Percentiles rank a stretch among this genome's conserved stretches.
phyloP scores from a whole-genome alignment of 2,797 vertebrate species.

The Craterocephalus amniculus region DNA sequence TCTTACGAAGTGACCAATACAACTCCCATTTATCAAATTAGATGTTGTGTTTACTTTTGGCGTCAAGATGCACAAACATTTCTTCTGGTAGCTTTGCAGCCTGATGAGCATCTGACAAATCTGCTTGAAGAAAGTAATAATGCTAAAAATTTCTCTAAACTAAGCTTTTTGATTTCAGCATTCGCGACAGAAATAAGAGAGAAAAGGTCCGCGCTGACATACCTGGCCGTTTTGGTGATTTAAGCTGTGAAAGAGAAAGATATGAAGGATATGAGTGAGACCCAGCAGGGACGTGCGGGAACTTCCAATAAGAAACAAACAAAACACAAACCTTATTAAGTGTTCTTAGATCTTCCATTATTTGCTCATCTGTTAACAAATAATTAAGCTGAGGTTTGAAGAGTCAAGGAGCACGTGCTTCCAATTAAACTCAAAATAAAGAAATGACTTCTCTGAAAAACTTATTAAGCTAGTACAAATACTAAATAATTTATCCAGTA shows the following conservation, averaged over 20 bases:
- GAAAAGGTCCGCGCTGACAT: slow-evolving; percentile 49
- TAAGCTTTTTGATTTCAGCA: neutral
- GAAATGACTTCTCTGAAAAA: neutral
- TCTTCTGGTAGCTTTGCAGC: neutral
- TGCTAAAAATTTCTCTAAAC: too few relatives aligned
- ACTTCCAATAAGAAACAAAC: neutral
- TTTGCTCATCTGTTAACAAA: slow-evolving; percentile 96
- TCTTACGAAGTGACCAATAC: neutral
- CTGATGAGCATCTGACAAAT: too few relatives aligned
- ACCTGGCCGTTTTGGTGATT: slow-evolving; percentile 98
- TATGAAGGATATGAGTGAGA: slow-evolving; percentile 29
- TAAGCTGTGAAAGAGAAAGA: slow-evolving; percentile 85
- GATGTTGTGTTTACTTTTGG: too few relatives aligned
- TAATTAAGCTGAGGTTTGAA: slow-evolving; percentile 94
- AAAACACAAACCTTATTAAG: slow-evolving; percentile 90
- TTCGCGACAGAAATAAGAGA: neutral
- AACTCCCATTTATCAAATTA: neutral
- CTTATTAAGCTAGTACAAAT: neutral
- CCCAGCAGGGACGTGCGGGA: neutral
- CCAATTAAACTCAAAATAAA: neutral
- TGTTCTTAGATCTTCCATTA: slow-evolving; percentile 96
- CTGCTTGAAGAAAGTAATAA: too few relatives aligned
- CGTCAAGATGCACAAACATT: too few relatives aligned
- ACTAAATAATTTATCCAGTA: neutral
- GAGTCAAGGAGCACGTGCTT: slow-evolving; percentile 78